Percentiles rank a stretch among this genome's conserved stretches.
Evolutionary conservation across 2,113 vertebrate genomes (phyloP).

Genomic region (Grantiella picta): DNA sequence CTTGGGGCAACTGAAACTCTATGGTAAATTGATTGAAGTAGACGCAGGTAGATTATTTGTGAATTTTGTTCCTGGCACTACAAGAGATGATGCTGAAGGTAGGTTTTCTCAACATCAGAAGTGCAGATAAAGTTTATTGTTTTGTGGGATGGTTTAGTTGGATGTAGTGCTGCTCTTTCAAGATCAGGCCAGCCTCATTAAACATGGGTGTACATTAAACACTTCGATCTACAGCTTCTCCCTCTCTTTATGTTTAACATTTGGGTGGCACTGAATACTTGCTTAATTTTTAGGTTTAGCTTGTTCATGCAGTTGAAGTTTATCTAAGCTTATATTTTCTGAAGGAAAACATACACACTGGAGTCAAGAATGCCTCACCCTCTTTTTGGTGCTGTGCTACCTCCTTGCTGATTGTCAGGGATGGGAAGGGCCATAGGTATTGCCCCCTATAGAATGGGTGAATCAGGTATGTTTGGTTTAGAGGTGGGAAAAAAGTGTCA

Average conservation of each 20-base stretch:
- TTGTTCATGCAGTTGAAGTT: background rate
- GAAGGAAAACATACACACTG: background rate
- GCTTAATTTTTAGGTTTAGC: background rate
- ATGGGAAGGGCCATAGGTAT: background rate
- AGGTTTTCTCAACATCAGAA: constrained; percentile 17
- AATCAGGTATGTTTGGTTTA: background rate
- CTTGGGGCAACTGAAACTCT: background rate
- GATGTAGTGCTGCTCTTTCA: background rate
- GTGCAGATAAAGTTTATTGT: background rate
- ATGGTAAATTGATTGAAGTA: background rate
- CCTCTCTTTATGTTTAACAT: background rate
- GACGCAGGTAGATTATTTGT: background rate
- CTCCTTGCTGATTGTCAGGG: background rate
- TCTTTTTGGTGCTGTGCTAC: background rate
- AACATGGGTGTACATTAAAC: background rate
- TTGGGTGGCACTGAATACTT: background rate
- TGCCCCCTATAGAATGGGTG: background rate
- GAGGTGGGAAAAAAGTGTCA: background rate
- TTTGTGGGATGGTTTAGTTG: background rate
- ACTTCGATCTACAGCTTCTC: background rate
- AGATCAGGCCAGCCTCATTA: background rate
- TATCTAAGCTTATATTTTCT: background rate
- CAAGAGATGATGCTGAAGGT: background rate
- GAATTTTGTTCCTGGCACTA: background rate
- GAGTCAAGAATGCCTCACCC: background rate